Conservation (phyloP, 2,113 vertebrate species). For the Hymenochirus boettgeri region DNA sequence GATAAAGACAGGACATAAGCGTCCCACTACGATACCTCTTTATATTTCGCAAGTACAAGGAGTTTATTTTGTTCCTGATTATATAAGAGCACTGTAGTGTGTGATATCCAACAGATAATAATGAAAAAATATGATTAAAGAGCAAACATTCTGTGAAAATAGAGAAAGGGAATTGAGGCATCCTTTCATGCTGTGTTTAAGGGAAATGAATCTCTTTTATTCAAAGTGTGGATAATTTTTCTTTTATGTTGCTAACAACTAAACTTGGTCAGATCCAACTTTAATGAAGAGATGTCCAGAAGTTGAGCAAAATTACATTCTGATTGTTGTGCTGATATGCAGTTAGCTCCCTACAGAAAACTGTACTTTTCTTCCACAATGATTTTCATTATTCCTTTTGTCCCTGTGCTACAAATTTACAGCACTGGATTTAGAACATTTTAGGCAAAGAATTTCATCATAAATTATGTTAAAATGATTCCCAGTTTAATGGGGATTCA, state of each 20-base stretch:
- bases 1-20: slow-evolving; percentile 33
- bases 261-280: neutral
- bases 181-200: slow-evolving; percentile 34
- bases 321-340: neutral
- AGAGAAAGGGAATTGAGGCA: slow-evolving; percentile 40
- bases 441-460: too few species aligned
- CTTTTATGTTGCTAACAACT: slow-evolving; percentile 3
- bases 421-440: too few species aligned
- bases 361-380: neutral
- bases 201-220: slow-evolving; percentile 36
- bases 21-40: slow-evolving; percentile 12
- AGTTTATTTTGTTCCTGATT: slow-evolving; percentile 24
- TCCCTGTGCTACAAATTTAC: too few species aligned
- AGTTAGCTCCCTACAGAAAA: neutral
- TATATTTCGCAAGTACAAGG: slow-evolving; percentile 37
- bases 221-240: slow-evolving; percentile 27
- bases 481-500: too few species aligned
- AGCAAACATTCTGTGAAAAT: slow-evolving; percentile 32
- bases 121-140: slow-evolving; percentile 50
- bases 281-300: neutral
- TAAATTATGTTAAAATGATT: too few species aligned
- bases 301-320: neutral
- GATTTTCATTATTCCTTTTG: too few species aligned
- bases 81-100: slow-evolving; percentile 12
- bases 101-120: slow-evolving; percentile 34